These are phyloP conservation scores for Carettochelys insculpta DNA, from an alignment of 2,113 vertebrate genomes.

Conservation along the genomic window DNA sequence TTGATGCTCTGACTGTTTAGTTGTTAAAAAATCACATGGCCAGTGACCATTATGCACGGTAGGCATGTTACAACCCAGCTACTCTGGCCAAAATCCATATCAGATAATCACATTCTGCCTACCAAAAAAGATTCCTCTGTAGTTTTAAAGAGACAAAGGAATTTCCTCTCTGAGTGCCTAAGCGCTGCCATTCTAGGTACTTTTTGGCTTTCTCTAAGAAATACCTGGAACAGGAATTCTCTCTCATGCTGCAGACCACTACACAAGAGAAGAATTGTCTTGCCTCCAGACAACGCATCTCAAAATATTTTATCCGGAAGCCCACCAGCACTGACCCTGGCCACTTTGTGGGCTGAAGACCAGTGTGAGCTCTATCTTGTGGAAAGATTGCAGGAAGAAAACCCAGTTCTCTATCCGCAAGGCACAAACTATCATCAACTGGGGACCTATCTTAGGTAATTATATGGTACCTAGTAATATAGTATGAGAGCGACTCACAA, in stretches of 20 bases:
- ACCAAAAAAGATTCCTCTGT: neutral
- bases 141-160: neutral
- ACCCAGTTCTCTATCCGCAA: neutral
- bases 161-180: neutral
- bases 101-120: neutral
- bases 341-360: neutral
- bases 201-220: neutral
- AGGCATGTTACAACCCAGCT: neutral
- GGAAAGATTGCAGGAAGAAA: neutral
- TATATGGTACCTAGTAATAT: neutral
- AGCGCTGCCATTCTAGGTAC: neutral
- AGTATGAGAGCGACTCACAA: neutral
- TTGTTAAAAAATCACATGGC: neutral
- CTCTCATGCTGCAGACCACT: fast-evolving
- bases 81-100: neutral
- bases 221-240: neutral
- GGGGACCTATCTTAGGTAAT: neutral
- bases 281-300: fast-evolving
- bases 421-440: neutral
- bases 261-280: neutral
- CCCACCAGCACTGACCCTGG: neutral
- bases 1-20: neutral
- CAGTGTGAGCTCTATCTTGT: neutral
- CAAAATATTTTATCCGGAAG: neutral
- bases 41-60: neutral